Conservation (phyloP, 2,888 invertebrate species). For the Pristionchus exspectatus region DNA sequence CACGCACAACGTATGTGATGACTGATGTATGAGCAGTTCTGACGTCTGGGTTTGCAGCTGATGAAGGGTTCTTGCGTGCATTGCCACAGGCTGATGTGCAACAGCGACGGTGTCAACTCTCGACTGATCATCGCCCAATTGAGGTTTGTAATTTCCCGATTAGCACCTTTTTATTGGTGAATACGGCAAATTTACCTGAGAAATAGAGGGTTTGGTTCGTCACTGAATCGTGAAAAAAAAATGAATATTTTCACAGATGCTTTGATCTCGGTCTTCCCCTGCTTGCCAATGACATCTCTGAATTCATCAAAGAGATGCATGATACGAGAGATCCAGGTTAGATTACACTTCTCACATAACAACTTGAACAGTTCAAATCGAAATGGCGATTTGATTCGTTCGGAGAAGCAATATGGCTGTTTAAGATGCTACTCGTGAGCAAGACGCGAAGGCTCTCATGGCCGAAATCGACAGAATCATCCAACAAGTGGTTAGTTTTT, state of each 20-base stretch:
- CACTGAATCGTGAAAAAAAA: not conserved
- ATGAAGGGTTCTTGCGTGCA: slow-evolving; percentile 81
- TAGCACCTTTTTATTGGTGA: not conserved
- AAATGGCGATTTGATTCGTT: not conserved
- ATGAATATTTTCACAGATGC: slow-evolving; percentile 58
- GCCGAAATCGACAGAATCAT: slow-evolving; percentile 58
- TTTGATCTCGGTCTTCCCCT: slow-evolving; percentile 85
- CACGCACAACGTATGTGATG: slow-evolving; percentile 83
- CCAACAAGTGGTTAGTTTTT: not conserved
- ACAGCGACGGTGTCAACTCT: slow-evolving; percentile 62
- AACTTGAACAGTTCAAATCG: not conserved
- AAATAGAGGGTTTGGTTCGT: not conserved
- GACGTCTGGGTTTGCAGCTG: slow-evolving; percentile 75
- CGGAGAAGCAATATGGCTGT: not conserved
- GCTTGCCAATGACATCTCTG: slow-evolving; percentile 84
- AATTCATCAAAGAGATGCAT: slow-evolving; percentile 32
- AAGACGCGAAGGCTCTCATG: slow-evolving; percentile 54
- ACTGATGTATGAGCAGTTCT: not conserved
- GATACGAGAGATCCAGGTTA: not conserved
- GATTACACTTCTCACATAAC: not conserved
- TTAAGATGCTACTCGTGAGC: slow-evolving; percentile 12
- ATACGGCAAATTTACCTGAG: not conserved
- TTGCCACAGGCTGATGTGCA: slow-evolving; percentile 79
- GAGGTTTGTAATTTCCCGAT: slow-evolving; percentile 43
- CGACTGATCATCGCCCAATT: slow-evolving; percentile 85